A percentile compares a stretch with the other conserved stretches of the same genome.
Conservation (phyloP, 2,888 invertebrate species). For the Acanthosepion pharaonis region DNA sequence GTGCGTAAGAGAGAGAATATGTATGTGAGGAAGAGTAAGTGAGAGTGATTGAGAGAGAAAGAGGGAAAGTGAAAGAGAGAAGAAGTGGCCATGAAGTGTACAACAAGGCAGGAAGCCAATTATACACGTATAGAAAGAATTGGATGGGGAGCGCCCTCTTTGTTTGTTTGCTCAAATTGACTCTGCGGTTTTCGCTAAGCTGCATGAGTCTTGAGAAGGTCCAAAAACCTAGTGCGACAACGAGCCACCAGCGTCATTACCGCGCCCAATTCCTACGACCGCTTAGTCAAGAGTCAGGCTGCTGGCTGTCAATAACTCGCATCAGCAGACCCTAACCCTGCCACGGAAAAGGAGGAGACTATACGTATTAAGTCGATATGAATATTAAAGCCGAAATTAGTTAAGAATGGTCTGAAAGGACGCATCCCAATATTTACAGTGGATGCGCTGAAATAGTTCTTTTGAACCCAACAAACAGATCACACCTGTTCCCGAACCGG, state of each 20-base stretch:
- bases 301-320: background rate
- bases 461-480: constrained; percentile 43
- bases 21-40: background rate
- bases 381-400: constrained; percentile 43
- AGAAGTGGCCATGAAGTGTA: background rate
- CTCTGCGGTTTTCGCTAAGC: constrained; percentile 8
- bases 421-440: background rate
- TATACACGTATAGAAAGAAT: background rate
- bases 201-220: background rate
- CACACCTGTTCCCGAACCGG: constrained; percentile 41
- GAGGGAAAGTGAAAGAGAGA: too few species aligned
- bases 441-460: constrained; percentile 34
- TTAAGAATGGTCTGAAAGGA: background rate
- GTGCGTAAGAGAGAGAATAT: background rate
- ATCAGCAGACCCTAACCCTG: background rate
- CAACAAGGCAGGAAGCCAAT: background rate
- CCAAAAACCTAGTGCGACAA: background rate
- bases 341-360: background rate
- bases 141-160: background rate
- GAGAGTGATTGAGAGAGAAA: too few species aligned
- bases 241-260: background rate
- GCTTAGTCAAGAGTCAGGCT: background rate
- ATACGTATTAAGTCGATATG: constrained; percentile 41
- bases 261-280: background rate
- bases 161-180: background rate